Conservation (phyloP, 2,797 vertebrate genomes). For the Harpagifer antarcticus region DNA sequence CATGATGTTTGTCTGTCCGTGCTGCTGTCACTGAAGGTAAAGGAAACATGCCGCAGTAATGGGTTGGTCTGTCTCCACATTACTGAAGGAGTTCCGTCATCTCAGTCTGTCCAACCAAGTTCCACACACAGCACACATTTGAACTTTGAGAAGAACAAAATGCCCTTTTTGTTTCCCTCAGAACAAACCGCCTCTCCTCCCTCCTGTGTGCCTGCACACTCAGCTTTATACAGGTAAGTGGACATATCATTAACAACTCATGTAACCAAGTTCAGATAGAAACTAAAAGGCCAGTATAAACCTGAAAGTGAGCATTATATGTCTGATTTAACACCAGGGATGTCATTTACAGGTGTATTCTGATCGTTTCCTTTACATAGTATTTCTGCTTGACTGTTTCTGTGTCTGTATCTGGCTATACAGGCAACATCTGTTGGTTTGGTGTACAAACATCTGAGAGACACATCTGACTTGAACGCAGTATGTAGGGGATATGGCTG, state of each 20-base stretch:
- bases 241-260: too few relatives aligned
- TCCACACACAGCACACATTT: background rate
- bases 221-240: conserved; percentile 1
- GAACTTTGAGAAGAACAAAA: conserved; percentile 27
- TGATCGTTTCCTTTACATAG: conserved; percentile 25
- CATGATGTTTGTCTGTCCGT: conserved; percentile 58
- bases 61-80: conserved; percentile 20
- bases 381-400: background rate
- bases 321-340: conserved; percentile 8
- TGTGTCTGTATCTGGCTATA: conserved; percentile 28
- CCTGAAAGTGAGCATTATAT: too few relatives aligned
- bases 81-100: background rate
- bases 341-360: conserved; percentile 48
- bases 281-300: too few relatives aligned
- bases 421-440: conserved; percentile 46
- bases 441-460: conserved; percentile 6
- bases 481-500: conserved; percentile 26
- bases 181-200: conserved; percentile 4
- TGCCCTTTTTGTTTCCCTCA: conserved; percentile 21
- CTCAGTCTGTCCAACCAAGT: background rate
- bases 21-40: conserved; percentile 41
- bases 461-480: background rate
- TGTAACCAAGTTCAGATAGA: too few relatives aligned
- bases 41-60: conserved; percentile 47
- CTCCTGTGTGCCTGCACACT: conserved; percentile 8